phyloP scores from a whole-genome alignment of 2,888 invertebrate genomes.

The Conchocele bisecta region DNA sequence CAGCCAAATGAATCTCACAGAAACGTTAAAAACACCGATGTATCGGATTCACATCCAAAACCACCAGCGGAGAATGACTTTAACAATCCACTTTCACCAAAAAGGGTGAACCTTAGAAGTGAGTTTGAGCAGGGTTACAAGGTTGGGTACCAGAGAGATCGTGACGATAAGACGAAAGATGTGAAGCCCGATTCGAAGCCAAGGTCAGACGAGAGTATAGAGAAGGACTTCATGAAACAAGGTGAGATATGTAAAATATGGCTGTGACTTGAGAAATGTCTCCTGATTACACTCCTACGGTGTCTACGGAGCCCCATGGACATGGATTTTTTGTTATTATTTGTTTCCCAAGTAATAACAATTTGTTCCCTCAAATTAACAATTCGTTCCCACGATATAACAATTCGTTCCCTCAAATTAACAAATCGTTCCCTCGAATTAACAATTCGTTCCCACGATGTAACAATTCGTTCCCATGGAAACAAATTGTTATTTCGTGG shows the following conservation, averaged over 20 bases:
- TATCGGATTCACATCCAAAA: background rate
- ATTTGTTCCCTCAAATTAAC: too few species aligned
- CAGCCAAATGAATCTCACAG: slow-evolving; percentile 21
- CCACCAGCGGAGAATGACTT: background rate
- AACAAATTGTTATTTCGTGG: too few species aligned
- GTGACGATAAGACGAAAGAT: slow-evolving; percentile 20
- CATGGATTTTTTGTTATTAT: too few species aligned
- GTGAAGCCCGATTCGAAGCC: background rate
- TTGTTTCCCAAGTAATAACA: too few species aligned
- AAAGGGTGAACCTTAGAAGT: background rate
- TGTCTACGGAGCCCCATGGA: too few species aligned
- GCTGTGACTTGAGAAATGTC: background rate
- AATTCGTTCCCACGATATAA: too few species aligned
- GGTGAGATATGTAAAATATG: slow-evolving; percentile 21
- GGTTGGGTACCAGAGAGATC: slow-evolving; percentile 36
- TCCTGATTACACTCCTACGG: too few species aligned
- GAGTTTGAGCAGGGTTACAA: slow-evolving; percentile 29
- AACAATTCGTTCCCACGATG: too few species aligned
- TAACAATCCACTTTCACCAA: slow-evolving; percentile 4
- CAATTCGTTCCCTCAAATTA: too few species aligned
- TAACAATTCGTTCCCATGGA: too few species aligned
- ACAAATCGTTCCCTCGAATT: too few species aligned
- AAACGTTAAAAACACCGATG: background rate
- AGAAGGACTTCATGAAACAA: slow-evolving; percentile 53
- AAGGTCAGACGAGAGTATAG: slow-evolving; percentile 9